These are phyloP conservation scores for Metridium senile DNA, from an alignment of 92 coral and sea anemone genomes.

Conservation along the genomic window DNA sequence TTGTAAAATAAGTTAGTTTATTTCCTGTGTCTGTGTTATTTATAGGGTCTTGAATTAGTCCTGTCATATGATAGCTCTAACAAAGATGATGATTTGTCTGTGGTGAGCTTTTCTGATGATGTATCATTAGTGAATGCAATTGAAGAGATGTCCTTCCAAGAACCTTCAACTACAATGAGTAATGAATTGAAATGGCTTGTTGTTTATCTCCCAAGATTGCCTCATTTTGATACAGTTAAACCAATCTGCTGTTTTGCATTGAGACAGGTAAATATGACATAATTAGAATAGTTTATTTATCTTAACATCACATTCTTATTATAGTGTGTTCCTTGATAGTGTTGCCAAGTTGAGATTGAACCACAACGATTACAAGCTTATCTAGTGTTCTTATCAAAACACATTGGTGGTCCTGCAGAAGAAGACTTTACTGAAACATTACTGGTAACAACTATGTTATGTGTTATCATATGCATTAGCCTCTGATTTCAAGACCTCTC, in stretches of 20 bases:
- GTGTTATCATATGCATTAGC: neutral
- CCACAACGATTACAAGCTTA: conserved; percentile 90
- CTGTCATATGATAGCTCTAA: conserved; percentile 54
- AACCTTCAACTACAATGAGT: conserved; percentile 47
- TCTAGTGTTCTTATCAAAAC: conserved; percentile 78
- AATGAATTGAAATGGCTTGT: conserved; percentile 81
- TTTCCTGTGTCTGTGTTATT: neutral
- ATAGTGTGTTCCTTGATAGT: conserved; percentile 30
- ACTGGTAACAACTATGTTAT: conserved; percentile 51
- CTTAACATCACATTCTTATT: neutral
- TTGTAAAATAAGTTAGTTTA: neutral
- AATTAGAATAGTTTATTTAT: neutral
- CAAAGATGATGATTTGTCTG: conserved; percentile 46
- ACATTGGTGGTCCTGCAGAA: conserved; percentile 60
- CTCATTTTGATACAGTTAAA: conserved; percentile 88
- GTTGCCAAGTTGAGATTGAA: conserved; percentile 87
- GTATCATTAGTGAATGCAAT: conserved; percentile 80
- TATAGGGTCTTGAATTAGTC: conserved; percentile 75
- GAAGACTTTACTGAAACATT: conserved; percentile 76
- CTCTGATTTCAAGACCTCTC: neutral
- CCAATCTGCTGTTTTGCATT: conserved; percentile 81
- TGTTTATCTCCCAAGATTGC: conserved; percentile 65
- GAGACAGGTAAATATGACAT: conserved; percentile 62
- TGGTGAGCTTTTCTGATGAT: conserved; percentile 62
- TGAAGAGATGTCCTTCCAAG: conserved; percentile 72